These are phyloP conservation scores for Oriolus oriolus DNA, from an alignment of 2,113 vertebrate genomes.

Conservation along the genomic window DNA sequence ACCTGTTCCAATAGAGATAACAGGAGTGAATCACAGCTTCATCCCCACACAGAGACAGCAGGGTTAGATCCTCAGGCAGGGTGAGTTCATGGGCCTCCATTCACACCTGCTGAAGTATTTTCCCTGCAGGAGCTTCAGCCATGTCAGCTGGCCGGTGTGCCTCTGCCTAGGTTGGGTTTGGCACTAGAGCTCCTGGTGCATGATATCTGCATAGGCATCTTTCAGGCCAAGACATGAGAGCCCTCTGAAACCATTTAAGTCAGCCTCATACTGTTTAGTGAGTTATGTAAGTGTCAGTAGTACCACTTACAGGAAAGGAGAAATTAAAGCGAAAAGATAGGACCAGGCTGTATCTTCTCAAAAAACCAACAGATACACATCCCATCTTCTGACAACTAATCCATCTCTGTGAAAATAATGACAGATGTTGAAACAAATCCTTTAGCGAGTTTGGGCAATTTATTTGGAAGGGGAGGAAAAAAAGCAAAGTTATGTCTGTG, in stretches of 20 bases:
- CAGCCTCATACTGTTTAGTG: neutral
- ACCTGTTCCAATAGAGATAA: constrained; percentile 70
- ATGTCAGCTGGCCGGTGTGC: neutral
- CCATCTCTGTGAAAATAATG: neutral
- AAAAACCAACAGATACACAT: neutral
- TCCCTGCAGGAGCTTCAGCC: neutral
- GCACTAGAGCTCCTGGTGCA: neutral
- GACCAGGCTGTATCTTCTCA: neutral
- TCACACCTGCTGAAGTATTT: neutral
- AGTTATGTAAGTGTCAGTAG: neutral
- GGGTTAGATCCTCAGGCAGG: neutral
- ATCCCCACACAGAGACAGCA: neutral
- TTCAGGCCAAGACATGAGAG: neutral
- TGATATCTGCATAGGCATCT: neutral
- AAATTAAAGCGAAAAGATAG: neutral
- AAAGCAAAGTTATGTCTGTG: neutral
- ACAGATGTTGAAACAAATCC: constrained; percentile 44
- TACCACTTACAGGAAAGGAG: neutral
- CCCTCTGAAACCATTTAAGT: neutral
- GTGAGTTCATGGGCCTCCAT: neutral
- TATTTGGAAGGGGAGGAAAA: neutral
- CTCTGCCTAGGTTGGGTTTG: neutral
- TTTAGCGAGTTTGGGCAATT: neutral
- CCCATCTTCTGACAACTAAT: constrained; percentile 3
- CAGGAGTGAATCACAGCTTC: neutral